Percentiles rank a stretch among this genome's conserved stretches.
phyloP scores from a whole-genome alignment of 2,888 invertebrate species.

The Dicranocentrus wangi region DNA sequence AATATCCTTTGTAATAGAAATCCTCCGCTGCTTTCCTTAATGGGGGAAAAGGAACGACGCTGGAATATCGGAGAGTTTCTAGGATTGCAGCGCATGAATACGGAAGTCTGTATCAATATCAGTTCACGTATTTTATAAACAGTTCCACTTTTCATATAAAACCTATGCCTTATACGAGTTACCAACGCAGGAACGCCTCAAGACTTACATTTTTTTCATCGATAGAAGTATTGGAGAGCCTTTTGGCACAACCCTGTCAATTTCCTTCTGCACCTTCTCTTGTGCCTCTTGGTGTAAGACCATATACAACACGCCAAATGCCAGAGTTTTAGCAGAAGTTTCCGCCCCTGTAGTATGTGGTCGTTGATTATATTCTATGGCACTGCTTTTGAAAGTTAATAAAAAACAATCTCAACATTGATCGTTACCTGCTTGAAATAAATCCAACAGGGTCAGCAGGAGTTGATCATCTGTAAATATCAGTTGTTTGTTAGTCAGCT shows the following conservation, averaged over 20 bases:
- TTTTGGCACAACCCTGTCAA: slow-evolving; percentile 28
- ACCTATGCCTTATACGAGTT: no score
- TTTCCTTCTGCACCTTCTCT: slow-evolving; percentile 42
- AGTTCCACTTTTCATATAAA: no score
- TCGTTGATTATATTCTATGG: no score
- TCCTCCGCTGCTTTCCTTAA: slow-evolving; percentile 27
- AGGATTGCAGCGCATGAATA: slow-evolving; percentile 34
- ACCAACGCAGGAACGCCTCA: not conserved
- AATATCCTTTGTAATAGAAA: slow-evolving; percentile 26
- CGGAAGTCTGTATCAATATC: slow-evolving; percentile 19
- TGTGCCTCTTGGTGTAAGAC: slow-evolving; percentile 28
- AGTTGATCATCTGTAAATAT: slow-evolving; percentile 37
- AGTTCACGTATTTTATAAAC: no score
- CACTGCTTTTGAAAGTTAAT: slow-evolving; percentile 64
- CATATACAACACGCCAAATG: slow-evolving; percentile 47
- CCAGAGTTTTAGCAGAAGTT: slow-evolving; percentile 37
- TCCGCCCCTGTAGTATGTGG: slow-evolving; percentile 13
- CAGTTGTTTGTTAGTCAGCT: not conserved
- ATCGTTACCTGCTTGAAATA: slow-evolving; percentile 29
- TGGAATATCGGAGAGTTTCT: slow-evolving; percentile 31
- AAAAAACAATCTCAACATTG: not conserved
- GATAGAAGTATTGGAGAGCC: not conserved
- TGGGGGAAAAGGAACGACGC: slow-evolving; percentile 11
- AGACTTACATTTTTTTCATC: slow-evolving; percentile 28
- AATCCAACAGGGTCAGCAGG: slow-evolving; percentile 29